Base-by-base conservation (phyloP, 1,140 invertebrate species). In the Ceratosolen solmsi region DNA sequence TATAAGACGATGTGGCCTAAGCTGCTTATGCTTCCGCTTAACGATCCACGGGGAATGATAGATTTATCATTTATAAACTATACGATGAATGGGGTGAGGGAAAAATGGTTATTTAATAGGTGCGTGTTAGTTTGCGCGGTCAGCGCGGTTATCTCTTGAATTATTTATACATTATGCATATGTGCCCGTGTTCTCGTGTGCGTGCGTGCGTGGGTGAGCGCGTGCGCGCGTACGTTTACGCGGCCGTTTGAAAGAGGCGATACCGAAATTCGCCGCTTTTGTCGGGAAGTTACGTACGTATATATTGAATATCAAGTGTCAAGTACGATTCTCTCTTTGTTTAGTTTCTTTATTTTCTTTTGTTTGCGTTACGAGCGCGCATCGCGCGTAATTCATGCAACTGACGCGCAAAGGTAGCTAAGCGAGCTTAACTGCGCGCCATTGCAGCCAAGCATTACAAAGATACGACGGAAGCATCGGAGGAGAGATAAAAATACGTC, bases 341-440 rank as follows among this genome's bases (percentile, higher is more conserved):
- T 58, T 1, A 46, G 27, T 41, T 65, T 79, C 81, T 82, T 80
- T 80, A 65, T 65, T 76, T 76, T 81, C 80, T 73, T 81, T 81
- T 81, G 72, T 81, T 81, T 41, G 72, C 46, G 25, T 27, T 46
- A 17, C 46, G 49, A 36, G 8, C 38, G 30, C 65, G 8, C 51
- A 56, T 38, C 30, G 38, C 51, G 33, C 25, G 27, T 68, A 74
- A 80, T 80, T 74, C 79, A 74, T 74, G 79, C 72, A 41, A 74
- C 58, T 38, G 49, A 81, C 60, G 72, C 71, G 79, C 25, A 70
- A 81, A 76, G 72, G 80, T 81, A 80, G 73, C 80, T 41, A 73
- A 73, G 60, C 20, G 20, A 80, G 70, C 38, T 73, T 49, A 71
- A 79, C 78, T 73, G 70, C 41, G 68, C 78, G 51, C 71, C 7